Evolutionary conservation across 1,140 invertebrate species (phyloP).

Genomic region (Euschistus heros): DNA sequence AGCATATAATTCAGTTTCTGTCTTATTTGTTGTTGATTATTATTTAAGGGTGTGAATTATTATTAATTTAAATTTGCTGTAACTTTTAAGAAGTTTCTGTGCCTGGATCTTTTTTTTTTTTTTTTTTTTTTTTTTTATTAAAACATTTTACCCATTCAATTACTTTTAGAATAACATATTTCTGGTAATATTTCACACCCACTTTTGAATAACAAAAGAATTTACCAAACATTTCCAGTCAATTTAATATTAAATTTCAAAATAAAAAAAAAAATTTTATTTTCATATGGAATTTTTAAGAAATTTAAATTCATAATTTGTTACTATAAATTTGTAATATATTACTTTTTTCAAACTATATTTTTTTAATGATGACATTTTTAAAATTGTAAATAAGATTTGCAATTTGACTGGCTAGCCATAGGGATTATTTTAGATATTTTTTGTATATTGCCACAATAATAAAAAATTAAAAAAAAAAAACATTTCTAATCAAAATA

Average conservation of each 20-base stretch:
- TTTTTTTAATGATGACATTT: slow-evolving; percentile 8
- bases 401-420: not conserved
- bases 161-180: too few relatives aligned
- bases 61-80: too few relatives aligned
- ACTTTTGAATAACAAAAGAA: not conserved
- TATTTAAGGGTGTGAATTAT: too few relatives aligned
- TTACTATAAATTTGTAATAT: slow-evolving; percentile 5
- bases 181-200: slow-evolving; percentile 1
- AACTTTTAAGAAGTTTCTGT: too few relatives aligned
- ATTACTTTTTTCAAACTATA: slow-evolving; percentile 7
- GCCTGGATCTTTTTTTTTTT: too few relatives aligned
- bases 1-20: too few relatives aligned
- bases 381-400: slow-evolving; percentile 8
- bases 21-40: too few relatives aligned
- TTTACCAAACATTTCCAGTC: not conserved
- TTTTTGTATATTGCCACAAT: not conserved
- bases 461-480: not conserved
- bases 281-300: slow-evolving; percentile 2
- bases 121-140: too few relatives aligned
- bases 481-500: too few relatives aligned
- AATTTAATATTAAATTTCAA: not conserved
- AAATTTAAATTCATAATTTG: not conserved
- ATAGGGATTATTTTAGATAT: slow-evolving; percentile 5
- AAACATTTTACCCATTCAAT: too few relatives aligned
- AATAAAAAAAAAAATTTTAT: slow-evolving; percentile 1